Evolutionary conservation across 2,797 vertebrate genomes (phyloP), one percentile per base, ranked within the genome.

Genomic region (Neosalanx taihuensis): DNA sequence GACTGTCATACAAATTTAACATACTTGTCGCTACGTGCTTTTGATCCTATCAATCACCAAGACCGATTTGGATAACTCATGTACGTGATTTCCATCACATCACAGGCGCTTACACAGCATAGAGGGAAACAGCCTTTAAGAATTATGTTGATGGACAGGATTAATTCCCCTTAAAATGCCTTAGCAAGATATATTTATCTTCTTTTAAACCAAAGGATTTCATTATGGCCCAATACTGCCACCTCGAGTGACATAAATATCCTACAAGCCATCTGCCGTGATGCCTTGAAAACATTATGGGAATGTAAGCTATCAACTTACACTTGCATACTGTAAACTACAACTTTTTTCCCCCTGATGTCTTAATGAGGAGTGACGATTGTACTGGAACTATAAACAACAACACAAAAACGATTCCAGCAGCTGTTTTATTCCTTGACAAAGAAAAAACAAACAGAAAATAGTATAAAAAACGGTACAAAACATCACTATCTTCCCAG

Each of bases 211-310:
- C n/a, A 59, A 9, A 37, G 1, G 31, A 46, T 23, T 31, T 23
- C 69, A 69, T 69, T 51, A 41, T 29, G 66, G 63, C 58, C 30
- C 69, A 72, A 66, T 35, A 69, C 75, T 70, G 75, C 75, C 75
- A 76, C 58, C 78, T 77, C 65, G 58, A 57, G 31, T 13, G 35
- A 9, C 7, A 64, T n/a, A n/a, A 31, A 20, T n/a, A 64, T 33
- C n/a, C 35, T n/a, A 18, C 62, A 64, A 46, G 41, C 41, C n/a
- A 64, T 56, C 4, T 56, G 51, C n/a, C n/a, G n/a, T n/a, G n/a
- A 6, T 53, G 37, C 10, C 17, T 6, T 56, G 15, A n/a, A n/a
- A 56, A 56, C n/a, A 56, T 56, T 1, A 26, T 1, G 23, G 23
- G 23, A 26, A 26, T 26, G 15, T 56, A 56, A 9, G 41, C 41